Base-by-base conservation (phyloP, 2,113 vertebrate genomes). In the Jacana jacana region DNA sequence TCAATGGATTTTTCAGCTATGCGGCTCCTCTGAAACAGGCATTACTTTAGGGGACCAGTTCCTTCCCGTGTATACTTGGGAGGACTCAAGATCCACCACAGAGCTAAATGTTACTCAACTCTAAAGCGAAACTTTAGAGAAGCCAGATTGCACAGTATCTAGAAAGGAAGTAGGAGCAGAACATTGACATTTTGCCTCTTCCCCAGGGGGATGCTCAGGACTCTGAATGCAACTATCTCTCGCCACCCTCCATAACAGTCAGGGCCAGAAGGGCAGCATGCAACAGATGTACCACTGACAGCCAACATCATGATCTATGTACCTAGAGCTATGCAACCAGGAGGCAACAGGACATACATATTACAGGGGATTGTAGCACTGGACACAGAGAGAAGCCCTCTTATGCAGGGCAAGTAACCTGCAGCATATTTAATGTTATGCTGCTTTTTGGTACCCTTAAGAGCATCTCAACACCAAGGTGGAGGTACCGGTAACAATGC, bases 401-500 rank as follows among this genome's bases (percentile, higher is more conserved):
- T 23, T 33, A 75, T 31, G 23, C 2, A 31, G 3, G 15, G 19
- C 33, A 39, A 55, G 40, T 0, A 5, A 52, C 5, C 24, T 1
- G 4, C 1, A n/a, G 18, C 24, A 40, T 3, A 68, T 22, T 75
- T 23, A 37, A 35, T 4, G 30, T 14, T 55, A 28, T 10, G 20
- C 17, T 61, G 12, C 7, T 66, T 57, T 73, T 30, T 28, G 13
- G 35, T 33, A 64, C 6, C 14, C 42, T 13, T 17, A 24, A 57
- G 15, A 46, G 30, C 23, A 52, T 5, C 31, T 16, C 24, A 70
- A 9, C 4, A 70, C 46, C 31, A 33, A 5, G 1, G 31, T 0
- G 1, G 8, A 33, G 5, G 37, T 2, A 25, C 17, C 51, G 2
- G 2, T 31, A 54, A 19, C 37, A 20, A 6, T 2, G 22, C 0